A percentile compares a stretch with the other conserved stretches of the same genome.
Conservation (phyloP, 1,140 invertebrate species). For the Drosophila melanogaster region DNA sequence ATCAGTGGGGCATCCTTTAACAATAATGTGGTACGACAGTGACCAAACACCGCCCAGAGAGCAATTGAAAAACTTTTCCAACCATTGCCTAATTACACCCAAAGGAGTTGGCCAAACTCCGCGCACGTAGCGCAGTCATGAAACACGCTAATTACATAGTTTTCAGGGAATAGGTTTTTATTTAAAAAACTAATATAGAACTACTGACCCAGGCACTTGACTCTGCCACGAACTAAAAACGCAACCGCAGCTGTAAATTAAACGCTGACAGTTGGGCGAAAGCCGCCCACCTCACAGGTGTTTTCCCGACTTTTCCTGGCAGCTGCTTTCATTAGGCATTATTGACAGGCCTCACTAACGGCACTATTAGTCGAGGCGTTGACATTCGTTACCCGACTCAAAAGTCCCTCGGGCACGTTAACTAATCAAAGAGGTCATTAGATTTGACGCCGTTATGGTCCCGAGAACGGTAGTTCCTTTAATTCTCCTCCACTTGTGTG, state of each 20-base stretch:
- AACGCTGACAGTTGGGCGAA: conserved; percentile 73
- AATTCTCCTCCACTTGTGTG: conserved; percentile 51
- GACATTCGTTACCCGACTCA: conserved; percentile 60
- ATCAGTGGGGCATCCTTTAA: conserved; percentile 1
- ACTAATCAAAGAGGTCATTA: conserved; percentile 78
- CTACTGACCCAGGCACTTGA: conserved; percentile 73
- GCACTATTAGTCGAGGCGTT: conserved; percentile 76
- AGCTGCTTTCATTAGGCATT: conserved; percentile 77
- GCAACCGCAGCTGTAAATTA: conserved; percentile 76
- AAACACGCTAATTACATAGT: conserved; percentile 77
- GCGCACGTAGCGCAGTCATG: conserved; percentile 55
- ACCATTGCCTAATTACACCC: conserved; percentile 70
- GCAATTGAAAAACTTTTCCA: conserved; percentile 68
- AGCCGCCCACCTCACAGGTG: conserved; percentile 46
- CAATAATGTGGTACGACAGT: conserved; percentile 16
- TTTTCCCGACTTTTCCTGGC: conserved; percentile 34
- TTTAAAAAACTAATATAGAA: conserved; percentile 77
- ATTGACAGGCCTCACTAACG: conserved; percentile 73
- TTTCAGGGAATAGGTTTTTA: conserved; percentile 19
- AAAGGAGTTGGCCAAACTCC: conserved; percentile 56
- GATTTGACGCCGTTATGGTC: conserved; percentile 52
- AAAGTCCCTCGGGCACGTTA: conserved; percentile 54
- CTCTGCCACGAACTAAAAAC: conserved; percentile 36
- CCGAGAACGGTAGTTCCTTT: conserved; percentile 22
- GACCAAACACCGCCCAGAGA: conserved; percentile 47